Conservation (phyloP, 1,140 invertebrate genomes). For the Nasonia vitripennis region DNA sequence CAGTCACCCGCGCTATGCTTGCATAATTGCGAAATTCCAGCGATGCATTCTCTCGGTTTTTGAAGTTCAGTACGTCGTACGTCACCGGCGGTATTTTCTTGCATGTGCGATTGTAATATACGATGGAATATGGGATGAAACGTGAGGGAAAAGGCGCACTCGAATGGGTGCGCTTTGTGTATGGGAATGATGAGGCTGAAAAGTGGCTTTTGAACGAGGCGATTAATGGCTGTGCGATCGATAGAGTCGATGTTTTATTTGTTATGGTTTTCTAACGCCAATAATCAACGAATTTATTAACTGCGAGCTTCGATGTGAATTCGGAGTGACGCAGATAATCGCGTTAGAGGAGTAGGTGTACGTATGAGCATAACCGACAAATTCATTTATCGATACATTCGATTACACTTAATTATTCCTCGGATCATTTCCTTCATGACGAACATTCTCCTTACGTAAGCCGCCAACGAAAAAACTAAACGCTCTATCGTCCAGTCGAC, state of each 20-base stretch:
- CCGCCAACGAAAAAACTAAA: too few species aligned
- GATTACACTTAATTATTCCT: background rate
- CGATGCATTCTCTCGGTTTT: background rate
- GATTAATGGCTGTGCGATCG: background rate
- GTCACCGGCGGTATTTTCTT: too few species aligned
- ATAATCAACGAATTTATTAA: too few species aligned
- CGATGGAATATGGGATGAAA: too few species aligned
- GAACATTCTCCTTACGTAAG: background rate
- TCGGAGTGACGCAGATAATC: too few species aligned
- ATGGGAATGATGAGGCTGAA: background rate
- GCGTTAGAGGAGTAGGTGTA: too few species aligned
- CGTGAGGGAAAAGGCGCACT: too few species aligned
- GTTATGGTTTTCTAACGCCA: background rate
- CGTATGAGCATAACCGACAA: background rate
- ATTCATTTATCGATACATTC: conserved; percentile 4
- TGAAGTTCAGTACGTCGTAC: background rate
- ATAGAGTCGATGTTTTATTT: background rate
- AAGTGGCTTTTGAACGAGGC: background rate
- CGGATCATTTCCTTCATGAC: background rate
- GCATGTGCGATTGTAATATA: too few species aligned
- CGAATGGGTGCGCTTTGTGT: background rate
- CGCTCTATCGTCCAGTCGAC: background rate
- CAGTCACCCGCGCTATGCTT: background rate
- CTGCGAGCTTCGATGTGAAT: too few species aligned
- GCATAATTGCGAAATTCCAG: background rate